Conservation (phyloP, 2,888 invertebrate species). For the Gari tellinella region DNA sequence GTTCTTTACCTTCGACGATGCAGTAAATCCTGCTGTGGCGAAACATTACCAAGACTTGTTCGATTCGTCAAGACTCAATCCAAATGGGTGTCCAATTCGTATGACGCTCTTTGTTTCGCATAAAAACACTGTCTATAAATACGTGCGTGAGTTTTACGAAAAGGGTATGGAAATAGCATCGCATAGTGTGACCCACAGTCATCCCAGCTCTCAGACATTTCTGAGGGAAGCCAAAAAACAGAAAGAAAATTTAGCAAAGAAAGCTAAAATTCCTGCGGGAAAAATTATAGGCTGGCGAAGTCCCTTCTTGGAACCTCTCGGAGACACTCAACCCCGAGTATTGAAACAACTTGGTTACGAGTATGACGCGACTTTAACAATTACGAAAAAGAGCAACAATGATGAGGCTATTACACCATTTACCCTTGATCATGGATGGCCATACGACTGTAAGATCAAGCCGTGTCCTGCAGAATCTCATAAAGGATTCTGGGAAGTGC, state of each 20-base stretch:
- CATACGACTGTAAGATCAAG: constrained; percentile 77
- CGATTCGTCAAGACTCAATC: constrained; percentile 85
- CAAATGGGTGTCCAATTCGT: constrained; percentile 89
- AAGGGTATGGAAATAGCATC: constrained; percentile 76
- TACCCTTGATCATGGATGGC: constrained; percentile 90
- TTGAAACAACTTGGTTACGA: constrained; percentile 66
- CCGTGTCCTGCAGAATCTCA: constrained; percentile 73
- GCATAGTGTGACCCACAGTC: constrained; percentile 76
- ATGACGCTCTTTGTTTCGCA: constrained; percentile 99
- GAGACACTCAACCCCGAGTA: constrained; percentile 67
- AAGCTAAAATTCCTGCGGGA: constrained; percentile 83
- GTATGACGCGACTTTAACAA: constrained; percentile 78
- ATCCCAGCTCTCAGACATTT: constrained; percentile 63
- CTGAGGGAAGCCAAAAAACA: constrained; percentile 70
- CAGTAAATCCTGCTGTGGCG: constrained; percentile 72
- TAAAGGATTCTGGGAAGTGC: constrained; percentile 89
- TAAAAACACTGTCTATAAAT: constrained; percentile 99
- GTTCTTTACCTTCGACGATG: constrained; percentile 78
- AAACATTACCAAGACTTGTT: constrained; percentile 65
- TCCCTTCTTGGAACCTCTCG: constrained; percentile 77
- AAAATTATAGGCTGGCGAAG: constrained; percentile 76
- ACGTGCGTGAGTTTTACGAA: constrained; percentile 85
- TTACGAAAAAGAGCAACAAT: constrained; percentile 46
- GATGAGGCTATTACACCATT: constrained; percentile 88
- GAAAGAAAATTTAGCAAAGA: constrained; percentile 78